These are phyloP conservation scores for Characodon lateralis DNA, from an alignment of 2,797 vertebrate species.

Conservation along the genomic window DNA sequence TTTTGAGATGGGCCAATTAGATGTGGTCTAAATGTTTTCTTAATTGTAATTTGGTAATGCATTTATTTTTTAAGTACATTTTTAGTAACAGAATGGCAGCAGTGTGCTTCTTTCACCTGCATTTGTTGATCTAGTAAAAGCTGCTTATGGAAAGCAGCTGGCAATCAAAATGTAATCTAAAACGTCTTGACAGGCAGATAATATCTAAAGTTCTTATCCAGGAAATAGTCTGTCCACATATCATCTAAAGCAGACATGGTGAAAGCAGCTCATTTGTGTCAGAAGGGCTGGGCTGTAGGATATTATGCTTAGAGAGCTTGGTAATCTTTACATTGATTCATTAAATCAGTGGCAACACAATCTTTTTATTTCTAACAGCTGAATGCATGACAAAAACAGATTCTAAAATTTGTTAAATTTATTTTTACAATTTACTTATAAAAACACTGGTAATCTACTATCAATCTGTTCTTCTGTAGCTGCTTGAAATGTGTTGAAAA, in stretches of 20 bases:
- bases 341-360: neutral
- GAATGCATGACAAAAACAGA: neutral
- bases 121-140: neutral
- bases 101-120: neutral
- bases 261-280: neutral
- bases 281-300: neutral
- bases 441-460: neutral
- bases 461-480: neutral
- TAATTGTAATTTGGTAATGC: no score
- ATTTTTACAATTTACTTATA: neutral
- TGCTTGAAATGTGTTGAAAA: neutral
- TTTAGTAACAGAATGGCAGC: neutral
- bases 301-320: neutral
- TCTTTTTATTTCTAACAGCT: neutral
- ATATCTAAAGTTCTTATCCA: neutral
- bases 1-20: no score
- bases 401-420: neutral
- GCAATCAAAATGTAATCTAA: conserved; percentile 15
- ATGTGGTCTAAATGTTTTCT: no score
- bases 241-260: neutral
- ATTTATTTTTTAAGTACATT: no score
- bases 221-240: neutral
- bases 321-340: neutral
- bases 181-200: conserved; percentile 8
- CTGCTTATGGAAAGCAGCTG: conserved; percentile 6